Evolutionary conservation across 2,888 invertebrate genomes (phyloP).

Genomic region (Hanleya hanleyi): DNA sequence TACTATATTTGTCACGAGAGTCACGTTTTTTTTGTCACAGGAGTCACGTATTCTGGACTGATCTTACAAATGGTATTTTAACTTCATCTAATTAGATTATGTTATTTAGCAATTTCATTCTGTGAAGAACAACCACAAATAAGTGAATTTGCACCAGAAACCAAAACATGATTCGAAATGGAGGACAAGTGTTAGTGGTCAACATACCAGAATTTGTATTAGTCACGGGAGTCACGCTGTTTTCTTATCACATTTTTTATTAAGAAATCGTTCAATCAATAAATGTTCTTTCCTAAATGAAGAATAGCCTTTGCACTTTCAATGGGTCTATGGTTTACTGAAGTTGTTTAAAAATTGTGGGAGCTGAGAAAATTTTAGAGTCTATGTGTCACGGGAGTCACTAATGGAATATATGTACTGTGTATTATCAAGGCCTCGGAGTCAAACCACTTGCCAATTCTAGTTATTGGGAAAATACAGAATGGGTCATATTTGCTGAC

Average conservation of each 20-base stretch:
- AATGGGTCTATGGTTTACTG: background rate
- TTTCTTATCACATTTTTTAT: background rate
- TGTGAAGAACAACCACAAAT: background rate
- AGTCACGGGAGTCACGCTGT: background rate
- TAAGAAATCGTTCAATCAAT: background rate
- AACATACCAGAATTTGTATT: background rate
- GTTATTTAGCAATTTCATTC: background rate
- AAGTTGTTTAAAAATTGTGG: background rate
- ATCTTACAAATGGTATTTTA: background rate
- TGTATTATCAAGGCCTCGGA: too few species aligned
- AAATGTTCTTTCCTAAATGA: background rate
- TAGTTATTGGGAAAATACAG: too few species aligned
- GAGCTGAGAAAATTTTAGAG: constrained; percentile 6
- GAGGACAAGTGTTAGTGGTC: background rate
- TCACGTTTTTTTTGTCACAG: background rate
- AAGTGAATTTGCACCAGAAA: background rate
- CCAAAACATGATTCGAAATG: background rate
- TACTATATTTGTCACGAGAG: background rate
- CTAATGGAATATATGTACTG: background rate
- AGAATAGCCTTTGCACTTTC: background rate
- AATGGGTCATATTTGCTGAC: too few species aligned
- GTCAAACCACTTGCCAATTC: too few species aligned
- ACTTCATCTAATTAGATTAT: background rate
- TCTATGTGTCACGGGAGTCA: constrained; percentile 2
- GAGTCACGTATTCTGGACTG: background rate